A percentile compares a stretch with the other conserved stretches of the same genome.
Conservation (phyloP, 2,113 vertebrate species). For the Eudyptes chrysolophus region DNA sequence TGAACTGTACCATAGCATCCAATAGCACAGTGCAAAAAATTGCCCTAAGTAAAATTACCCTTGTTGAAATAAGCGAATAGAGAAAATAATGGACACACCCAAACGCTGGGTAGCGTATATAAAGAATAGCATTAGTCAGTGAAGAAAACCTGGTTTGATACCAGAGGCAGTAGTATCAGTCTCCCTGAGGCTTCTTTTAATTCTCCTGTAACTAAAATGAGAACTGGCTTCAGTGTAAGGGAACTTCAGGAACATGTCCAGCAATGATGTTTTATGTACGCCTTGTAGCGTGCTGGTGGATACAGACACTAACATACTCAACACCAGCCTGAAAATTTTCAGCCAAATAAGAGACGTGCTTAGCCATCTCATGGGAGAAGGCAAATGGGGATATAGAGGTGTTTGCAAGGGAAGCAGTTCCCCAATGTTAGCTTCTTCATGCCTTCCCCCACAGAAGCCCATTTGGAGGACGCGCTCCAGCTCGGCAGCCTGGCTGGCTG, state of each 20-base stretch:
- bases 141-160: background rate
- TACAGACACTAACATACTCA: background rate
- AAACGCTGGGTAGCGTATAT: background rate
- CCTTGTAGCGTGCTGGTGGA: background rate
- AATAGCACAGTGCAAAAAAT: background rate
- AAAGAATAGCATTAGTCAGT: background rate
- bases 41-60: background rate
- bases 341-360: background rate
- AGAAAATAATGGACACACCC: background rate
- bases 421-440: background rate
- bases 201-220: background rate
- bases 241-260: background rate
- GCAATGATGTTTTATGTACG: fast-evolving
- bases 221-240: background rate
- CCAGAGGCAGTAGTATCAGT: background rate
- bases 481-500: background rate
- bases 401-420: background rate
- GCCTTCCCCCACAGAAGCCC: background rate
- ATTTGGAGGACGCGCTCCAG: background rate
- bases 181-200: background rate
- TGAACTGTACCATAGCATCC: background rate
- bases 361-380: background rate
- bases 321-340: background rate
- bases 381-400: background rate
- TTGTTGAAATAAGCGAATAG: background rate